Evolutionary conservation across 2,113 vertebrate species (phyloP).

Genomic region (Labeo rohita): DNA sequence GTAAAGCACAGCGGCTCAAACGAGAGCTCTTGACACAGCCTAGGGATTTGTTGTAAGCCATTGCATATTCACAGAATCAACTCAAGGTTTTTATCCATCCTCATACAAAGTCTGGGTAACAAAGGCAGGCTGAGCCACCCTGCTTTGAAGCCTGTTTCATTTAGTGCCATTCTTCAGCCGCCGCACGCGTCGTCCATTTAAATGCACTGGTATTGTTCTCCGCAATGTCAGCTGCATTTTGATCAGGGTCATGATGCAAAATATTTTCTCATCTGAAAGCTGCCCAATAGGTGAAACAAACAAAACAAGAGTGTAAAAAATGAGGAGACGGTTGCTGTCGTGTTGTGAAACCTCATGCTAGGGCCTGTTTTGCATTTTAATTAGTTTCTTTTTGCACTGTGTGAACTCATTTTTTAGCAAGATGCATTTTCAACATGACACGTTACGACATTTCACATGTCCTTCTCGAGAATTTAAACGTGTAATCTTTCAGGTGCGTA

Average conservation of each 20-base stretch:
- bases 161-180: slow-evolving; percentile 29
- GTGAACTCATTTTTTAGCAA: background rate
- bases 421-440: background rate
- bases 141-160: slow-evolving; percentile 32
- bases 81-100: slow-evolving; percentile 45
- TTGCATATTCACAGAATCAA: slow-evolving; percentile 44
- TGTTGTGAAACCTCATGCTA: background rate
- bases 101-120: slow-evolving; percentile 11
- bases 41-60: slow-evolving; percentile 38
- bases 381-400: background rate
- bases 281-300: slow-evolving; percentile 29
- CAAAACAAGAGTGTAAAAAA: slow-evolving; percentile 30
- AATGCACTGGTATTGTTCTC: slow-evolving; percentile 43
- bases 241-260: slow-evolving; percentile 29
- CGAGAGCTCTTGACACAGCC: slow-evolving; percentile 39
- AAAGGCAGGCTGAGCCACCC: slow-evolving; percentile 22
- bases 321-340: background rate
- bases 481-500: background rate
- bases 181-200: slow-evolving; percentile 25
- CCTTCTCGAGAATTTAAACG: background rate
- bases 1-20: slow-evolving; percentile 38
- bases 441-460: background rate
- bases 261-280: slow-evolving; percentile 19
- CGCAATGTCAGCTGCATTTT: slow-evolving; percentile 24
- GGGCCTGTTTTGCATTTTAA: slow-evolving; percentile 33